phyloP scores from a whole-genome alignment of 92 coral and sea anemone species.

The Chrysogorgia sp. region DNA sequence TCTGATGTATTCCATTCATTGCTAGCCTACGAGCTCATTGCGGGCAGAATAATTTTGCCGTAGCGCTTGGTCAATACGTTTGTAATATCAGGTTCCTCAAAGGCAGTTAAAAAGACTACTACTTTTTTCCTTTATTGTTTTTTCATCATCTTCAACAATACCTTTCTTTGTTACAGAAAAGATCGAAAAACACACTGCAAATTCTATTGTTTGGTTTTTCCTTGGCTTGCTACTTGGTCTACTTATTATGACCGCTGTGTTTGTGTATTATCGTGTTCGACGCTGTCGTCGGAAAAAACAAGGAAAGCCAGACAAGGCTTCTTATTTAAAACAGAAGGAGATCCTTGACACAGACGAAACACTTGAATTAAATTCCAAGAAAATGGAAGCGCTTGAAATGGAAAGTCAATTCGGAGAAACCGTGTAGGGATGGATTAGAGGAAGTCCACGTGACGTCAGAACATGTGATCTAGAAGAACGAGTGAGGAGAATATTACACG shows the following conservation, averaged over 20 bases:
- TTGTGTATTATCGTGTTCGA: conserved; percentile 12
- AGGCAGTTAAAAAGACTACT: no score
- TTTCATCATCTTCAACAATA: background rate
- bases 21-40: no score
- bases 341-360: conserved; percentile 9
- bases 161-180: conserved; percentile 5
- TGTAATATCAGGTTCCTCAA: no score
- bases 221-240: conserved; percentile 40
- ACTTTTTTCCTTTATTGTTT: no score
- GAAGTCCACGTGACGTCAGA: conserved; percentile 10
- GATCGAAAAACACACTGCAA: conserved; percentile 20
- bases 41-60: no score
- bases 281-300: background rate
- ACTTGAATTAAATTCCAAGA: conserved; percentile 16
- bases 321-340: conserved; percentile 18
- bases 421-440: background rate
- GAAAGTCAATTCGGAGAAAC: conserved; percentile 43
- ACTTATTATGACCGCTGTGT: conserved; percentile 22
- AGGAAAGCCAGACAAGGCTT: conserved; percentile 4
- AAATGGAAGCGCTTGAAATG: conserved; percentile 18
- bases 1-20: no score
- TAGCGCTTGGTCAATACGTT: no score
- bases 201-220: conserved; percentile 29
- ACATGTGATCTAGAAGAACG: conserved; percentile 1
- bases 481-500: no score